A percentile compares a stretch with the other conserved stretches of the same genome.
Conservation (phyloP, 1,140 invertebrate genomes). For the Penaeus japonicus region DNA sequence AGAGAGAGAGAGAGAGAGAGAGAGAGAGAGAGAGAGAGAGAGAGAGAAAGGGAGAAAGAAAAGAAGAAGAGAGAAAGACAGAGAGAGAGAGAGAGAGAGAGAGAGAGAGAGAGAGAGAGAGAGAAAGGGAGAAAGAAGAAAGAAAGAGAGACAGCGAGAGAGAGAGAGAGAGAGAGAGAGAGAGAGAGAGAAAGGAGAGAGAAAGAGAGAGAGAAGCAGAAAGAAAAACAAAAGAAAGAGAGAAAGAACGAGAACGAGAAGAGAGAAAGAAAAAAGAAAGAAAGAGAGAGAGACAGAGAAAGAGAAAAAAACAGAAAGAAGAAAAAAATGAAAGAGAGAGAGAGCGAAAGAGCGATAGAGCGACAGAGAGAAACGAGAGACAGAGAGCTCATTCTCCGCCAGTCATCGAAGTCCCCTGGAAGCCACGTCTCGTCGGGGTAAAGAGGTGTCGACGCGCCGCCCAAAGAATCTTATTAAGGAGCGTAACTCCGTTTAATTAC, state of each 20-base stretch:
- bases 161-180: not conserved
- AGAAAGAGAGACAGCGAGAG: not conserved
- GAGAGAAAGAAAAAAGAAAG: not conserved
- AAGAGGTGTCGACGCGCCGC: conserved; percentile 7
- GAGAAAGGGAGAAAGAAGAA: not conserved
- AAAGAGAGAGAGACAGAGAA: not conserved
- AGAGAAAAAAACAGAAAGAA: not conserved
- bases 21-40: not conserved
- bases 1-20: not conserved
- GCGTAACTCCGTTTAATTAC: conserved; percentile 45
- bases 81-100: not conserved
- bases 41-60: not conserved
- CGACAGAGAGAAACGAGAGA: not conserved
- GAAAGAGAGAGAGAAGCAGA: not conserved
- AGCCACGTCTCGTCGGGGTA: not conserved
- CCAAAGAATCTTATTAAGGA: conserved; percentile 36
- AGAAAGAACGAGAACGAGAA: not conserved
- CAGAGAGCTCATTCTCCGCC: too few relatives aligned
- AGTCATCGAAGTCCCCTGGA: too few relatives aligned
- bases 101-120: not conserved
- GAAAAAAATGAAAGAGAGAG: not conserved
- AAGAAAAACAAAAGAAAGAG: not conserved
- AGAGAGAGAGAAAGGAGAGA: not conserved
- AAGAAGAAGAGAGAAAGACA: not conserved
- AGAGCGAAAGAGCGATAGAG: too few relatives aligned